A percentile compares a stretch with the other conserved stretches of the same genome.
Evolutionary conservation across 2,113 vertebrate genomes (phyloP).

Genomic region (Anhinga anhinga): DNA sequence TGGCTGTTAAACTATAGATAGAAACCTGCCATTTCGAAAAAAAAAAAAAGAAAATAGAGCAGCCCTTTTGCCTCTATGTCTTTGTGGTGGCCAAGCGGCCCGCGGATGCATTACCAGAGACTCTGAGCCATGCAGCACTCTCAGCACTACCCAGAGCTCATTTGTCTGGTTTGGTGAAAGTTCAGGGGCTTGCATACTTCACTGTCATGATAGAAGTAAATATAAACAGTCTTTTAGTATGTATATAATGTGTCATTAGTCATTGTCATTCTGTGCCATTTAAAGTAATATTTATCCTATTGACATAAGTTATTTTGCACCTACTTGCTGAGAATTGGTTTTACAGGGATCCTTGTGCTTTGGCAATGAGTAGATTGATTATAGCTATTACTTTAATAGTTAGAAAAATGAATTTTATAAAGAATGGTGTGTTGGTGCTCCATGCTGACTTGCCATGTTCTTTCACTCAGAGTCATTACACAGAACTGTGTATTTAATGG

Average conservation of each 20-base stretch:
- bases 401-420: conserved; percentile 56
- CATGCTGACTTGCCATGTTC: neutral
- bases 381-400: conserved; percentile 61
- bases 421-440: neutral
- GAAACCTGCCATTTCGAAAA: neutral
- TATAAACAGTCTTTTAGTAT: neutral
- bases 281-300: conserved; percentile 61
- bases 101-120: neutral
- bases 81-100: neutral
- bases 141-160: neutral
- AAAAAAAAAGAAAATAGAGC: neutral
- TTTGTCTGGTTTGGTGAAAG: neutral
- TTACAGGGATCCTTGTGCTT: conserved; percentile 27
- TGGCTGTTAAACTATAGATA: neutral
- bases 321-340: conserved; percentile 5
- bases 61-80: neutral
- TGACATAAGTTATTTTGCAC: conserved; percentile 42
- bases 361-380: conserved; percentile 58
- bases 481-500: neutral
- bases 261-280: conserved; percentile 46
- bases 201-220: neutral
- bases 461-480: neutral
- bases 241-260: conserved; percentile 27
- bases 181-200: neutral
- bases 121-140: neutral